Evolutionary conservation across 2,888 invertebrate genomes (phyloP), one percentile per base, ranked within the genome.

Genomic region (Copidosoma aretas): DNA sequence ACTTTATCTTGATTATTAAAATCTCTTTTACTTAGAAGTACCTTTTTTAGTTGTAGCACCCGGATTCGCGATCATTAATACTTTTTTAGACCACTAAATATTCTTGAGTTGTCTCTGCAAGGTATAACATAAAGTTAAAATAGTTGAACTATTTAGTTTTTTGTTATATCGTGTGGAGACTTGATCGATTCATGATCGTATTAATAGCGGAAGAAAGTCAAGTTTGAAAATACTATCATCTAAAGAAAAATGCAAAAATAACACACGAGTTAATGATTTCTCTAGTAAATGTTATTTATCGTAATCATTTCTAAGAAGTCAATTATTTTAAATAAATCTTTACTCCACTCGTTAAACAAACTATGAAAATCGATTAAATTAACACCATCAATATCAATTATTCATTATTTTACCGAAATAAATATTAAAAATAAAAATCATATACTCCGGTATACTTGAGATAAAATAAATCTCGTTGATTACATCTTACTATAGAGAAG

Each of bases 161-260:
- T 52, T 25, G n/a, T 63, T 67, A 54, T 60, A 57, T 24, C 54
- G 54, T 19, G 25, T 49, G 68, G 65, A 69, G 69, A 65, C 59
- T 25, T 19, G 43, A 1, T 59, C 46, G 12, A 19, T 22, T 19
- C n/a, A 52, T 43, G 32, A 2, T 19, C 32, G 32, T 22, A 10
- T 41, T 49, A 43, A 65, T 43, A 60, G 19, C 43, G 21, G 56
- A n/a, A 49, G n/a, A 0, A 54, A 32, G 49, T 46, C 8, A 12
- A 15, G 3, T 8, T 46, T 17, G 4, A 8, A 46, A 46, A 46
- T 46, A 14, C 17, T 41, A 12, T 46, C 12, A 46, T 46, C 43
- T 17, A 46, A 46, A 46, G 14, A 14, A 3, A 46, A 2, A 46
- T 46, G 12, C 43, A 46, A 5, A 32, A 32, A 8, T 32, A 32